These are phyloP conservation scores for Drosophila paucipuncta DNA, from an alignment of 2,888 invertebrate species.

Conservation along the genomic window DNA sequence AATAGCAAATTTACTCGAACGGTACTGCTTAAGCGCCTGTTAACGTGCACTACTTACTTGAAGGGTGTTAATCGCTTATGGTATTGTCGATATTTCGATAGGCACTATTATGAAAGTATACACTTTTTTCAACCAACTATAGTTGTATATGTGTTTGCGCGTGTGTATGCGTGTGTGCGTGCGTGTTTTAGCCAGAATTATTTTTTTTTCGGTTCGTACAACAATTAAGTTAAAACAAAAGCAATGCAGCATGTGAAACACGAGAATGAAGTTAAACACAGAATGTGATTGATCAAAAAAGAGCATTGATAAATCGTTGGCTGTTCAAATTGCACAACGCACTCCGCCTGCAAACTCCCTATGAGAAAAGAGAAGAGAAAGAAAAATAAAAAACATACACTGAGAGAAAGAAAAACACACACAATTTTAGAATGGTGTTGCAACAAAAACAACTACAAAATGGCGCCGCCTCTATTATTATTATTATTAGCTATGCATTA, in stretches of 20 bases:
- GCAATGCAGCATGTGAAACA: not conserved
- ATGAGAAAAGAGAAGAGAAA: slow-evolving; percentile 25
- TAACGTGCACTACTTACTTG: not conserved
- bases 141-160: slow-evolving; percentile 17
- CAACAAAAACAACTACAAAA: not conserved
- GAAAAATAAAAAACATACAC: not conserved
- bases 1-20: not conserved
- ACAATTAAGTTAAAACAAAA: not conserved
- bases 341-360: slow-evolving; percentile 4
- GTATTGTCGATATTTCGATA: slow-evolving; percentile 11
- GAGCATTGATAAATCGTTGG: slow-evolving; percentile 13
- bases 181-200: slow-evolving; percentile 7
- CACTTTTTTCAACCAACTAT: slow-evolving; percentile 41
- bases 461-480: slow-evolving; percentile 3
- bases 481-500: not conserved
- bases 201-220: not conserved
- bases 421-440: slow-evolving; percentile 33
- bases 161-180: slow-evolving; percentile 5
- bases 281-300: slow-evolving; percentile 28
- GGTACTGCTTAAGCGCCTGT: not conserved
- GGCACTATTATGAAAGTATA: slow-evolving; percentile 42
- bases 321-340: slow-evolving; percentile 17
- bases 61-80: slow-evolving; percentile 4
- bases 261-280: slow-evolving; percentile 4
- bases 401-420: not conserved